A percentile compares a stretch with the other conserved stretches of the same genome.
These are phyloP conservation scores for Callipepla squamata DNA, from an alignment of 2,113 vertebrate genomes.

Conservation along the genomic window DNA sequence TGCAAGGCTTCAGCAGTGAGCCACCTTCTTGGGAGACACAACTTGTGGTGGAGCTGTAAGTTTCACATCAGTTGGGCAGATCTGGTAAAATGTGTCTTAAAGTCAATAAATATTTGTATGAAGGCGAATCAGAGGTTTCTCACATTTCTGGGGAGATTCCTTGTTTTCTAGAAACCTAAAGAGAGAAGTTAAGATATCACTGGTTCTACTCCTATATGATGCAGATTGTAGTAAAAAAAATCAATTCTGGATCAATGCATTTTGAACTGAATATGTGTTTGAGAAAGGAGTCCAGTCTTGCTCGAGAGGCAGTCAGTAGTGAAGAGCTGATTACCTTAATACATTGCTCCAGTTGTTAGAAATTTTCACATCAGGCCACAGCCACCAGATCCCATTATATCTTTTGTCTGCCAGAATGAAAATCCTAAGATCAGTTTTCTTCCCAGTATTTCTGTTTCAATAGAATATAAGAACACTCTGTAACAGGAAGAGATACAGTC, in stretches of 20 bases:
- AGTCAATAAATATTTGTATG: neutral
- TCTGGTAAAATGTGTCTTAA: neutral
- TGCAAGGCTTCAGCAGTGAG: neutral
- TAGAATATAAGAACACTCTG: fast-evolving
- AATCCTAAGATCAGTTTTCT: neutral
- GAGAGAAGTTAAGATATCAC: neutral
- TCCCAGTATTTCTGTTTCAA: neutral
- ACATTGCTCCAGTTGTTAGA: constrained; percentile 16
- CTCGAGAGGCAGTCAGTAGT: neutral
- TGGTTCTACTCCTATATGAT: neutral
- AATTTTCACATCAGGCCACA: neutral
- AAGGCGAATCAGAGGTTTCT: neutral
- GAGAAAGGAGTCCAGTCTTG: neutral
- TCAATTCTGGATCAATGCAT: neutral
- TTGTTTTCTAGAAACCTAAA: neutral
- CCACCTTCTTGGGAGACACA: neutral
- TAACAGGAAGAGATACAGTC: neutral
- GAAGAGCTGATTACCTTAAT: neutral
- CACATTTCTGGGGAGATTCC: neutral
- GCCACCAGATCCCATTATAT: neutral
- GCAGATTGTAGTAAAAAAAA: neutral
- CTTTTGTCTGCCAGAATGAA: neutral
- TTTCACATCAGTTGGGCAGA: neutral
- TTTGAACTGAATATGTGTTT: neutral
- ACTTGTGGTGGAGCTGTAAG: neutral